Evolutionary conservation across 2,888 invertebrate genomes (phyloP), one percentile per base, ranked within the genome.

Genomic region (Leptodirus hochenwartii): DNA sequence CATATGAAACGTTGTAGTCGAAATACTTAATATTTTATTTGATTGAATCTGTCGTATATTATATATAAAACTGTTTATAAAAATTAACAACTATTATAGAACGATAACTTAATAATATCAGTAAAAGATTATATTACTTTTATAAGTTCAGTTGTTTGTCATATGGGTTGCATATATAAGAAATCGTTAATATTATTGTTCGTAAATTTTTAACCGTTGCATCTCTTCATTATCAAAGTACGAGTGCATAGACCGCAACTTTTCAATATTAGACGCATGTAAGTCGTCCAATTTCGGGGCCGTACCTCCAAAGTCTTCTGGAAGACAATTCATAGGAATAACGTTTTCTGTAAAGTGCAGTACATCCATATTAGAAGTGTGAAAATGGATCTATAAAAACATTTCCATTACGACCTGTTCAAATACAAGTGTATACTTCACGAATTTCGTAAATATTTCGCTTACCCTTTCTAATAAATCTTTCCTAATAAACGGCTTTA

Each of bases 251-350:
- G 41, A 39, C 16, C 33, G 27, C 41, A 51, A 41, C 38, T 44
- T 43, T 25, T 45, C 39, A 5, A 37, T 37, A 29, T 44, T 48
- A 9, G 41, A 31, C 24, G 37, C 45, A 23, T 43, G 43, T 11
- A 45, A 44, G 59, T 33, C 38, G 17, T 32, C 35, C 6, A 41
- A 31, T 8, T 35, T 23, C 1, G 61, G 58, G 2, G 69, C 51
- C 9, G 63, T 59, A 1, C 75, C 75, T 0, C 70, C 71, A 41
- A 61, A 66, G 48, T 73, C 67, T 1, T 59, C 57, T 0, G 73
- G 73, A 2, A 74, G 45, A 26, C 61, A 61, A 2, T 61, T 58
- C 25, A 61, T 59, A 0, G 70, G 65, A 23, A 73, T 53, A 10
- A 58, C 52, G 1, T 64, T 59, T 36, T 61, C 53, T 44, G 64